phyloP scores from a whole-genome alignment of 2,113 vertebrate genomes.

The Kryptolebias marmoratus region DNA sequence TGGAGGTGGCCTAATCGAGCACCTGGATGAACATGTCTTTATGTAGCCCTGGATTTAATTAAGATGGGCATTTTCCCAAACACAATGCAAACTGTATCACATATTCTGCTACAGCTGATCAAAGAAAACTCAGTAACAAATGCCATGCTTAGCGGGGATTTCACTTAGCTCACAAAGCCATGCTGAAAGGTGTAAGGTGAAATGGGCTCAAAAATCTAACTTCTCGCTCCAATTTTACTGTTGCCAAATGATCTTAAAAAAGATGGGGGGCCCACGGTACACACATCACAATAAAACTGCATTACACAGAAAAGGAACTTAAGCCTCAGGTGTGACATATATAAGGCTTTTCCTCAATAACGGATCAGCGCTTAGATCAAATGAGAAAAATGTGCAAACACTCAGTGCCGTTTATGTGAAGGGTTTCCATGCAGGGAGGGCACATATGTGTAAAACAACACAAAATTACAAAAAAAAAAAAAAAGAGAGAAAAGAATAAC shows the following conservation, averaged over 20 bases:
- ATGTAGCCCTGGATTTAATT: slow-evolving; percentile 75
- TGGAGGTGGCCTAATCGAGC: slow-evolving; percentile 76
- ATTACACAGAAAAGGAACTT: slow-evolving; percentile 59
- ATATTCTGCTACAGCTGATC: slow-evolving; percentile 49
- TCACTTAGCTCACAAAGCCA: slow-evolving; percentile 64
- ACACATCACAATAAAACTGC: slow-evolving; percentile 61
- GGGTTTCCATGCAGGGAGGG: slow-evolving; percentile 78
- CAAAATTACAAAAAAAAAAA: slow-evolving; percentile 26
- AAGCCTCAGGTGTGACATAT: slow-evolving; percentile 49
- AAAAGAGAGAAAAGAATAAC: slow-evolving; percentile 42
- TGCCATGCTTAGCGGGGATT: slow-evolving; percentile 67
- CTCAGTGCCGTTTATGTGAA: slow-evolving; percentile 68
- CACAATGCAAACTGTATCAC: slow-evolving; percentile 55
- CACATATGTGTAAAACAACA: slow-evolving; percentile 60
- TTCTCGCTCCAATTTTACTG: slow-evolving; percentile 53
- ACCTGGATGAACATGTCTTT: slow-evolving; percentile 70
- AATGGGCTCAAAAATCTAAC: slow-evolving; percentile 47
- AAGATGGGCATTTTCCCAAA: slow-evolving; percentile 68
- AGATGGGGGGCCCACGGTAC: slow-evolving; percentile 21
- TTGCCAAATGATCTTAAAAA: slow-evolving; percentile 35
- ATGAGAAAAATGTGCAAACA: slow-evolving; percentile 62
- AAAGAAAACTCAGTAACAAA: slow-evolving; percentile 51
- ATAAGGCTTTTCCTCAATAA: slow-evolving; percentile 48
- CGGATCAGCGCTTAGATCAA: slow-evolving; percentile 51
- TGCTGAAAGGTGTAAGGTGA: slow-evolving; percentile 66